Conservation (phyloP, 1,140 invertebrate species). For the Pygmarrhopalites habei region DNA sequence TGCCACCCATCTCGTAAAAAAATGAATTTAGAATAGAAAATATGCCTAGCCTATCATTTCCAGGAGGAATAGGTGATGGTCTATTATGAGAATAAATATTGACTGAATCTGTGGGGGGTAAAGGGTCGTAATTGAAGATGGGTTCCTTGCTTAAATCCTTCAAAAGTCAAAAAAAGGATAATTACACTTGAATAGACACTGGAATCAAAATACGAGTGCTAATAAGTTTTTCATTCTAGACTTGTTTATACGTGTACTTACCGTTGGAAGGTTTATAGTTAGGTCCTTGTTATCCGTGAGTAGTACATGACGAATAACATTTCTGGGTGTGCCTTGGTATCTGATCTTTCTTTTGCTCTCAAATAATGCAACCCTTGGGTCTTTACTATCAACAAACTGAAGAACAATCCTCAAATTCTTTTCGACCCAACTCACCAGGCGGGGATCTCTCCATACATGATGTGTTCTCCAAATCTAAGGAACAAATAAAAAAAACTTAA, state of each 20-base stretch:
- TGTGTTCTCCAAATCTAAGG: slow-evolving; percentile 59
- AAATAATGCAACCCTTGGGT: slow-evolving; percentile 55
- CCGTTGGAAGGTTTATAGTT: slow-evolving; percentile 51
- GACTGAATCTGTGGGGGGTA: slow-evolving; percentile 68
- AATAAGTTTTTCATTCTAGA: no score
- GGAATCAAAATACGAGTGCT: no score
- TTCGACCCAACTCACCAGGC: slow-evolving; percentile 70
- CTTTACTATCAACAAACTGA: slow-evolving; percentile 54
- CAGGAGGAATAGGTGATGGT: slow-evolving; percentile 18
- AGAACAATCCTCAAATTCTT: slow-evolving; percentile 59
- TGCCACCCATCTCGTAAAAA: no score
- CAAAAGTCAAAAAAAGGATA: slow-evolving; percentile 36
- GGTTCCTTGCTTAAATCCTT: slow-evolving; percentile 53
- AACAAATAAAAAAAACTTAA: no score
- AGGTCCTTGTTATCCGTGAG: slow-evolving; percentile 71
- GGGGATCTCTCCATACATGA: slow-evolving; percentile 70
- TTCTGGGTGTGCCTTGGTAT: slow-evolving; percentile 61
- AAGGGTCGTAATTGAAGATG: slow-evolving; percentile 71
- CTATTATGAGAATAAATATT: slow-evolving; percentile 54
- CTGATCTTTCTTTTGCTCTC: slow-evolving; percentile 54
- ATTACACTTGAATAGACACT: no score
- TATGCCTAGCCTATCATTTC: no score
- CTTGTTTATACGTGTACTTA: no score
- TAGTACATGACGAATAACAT: slow-evolving; percentile 69
- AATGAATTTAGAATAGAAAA: no score